phyloP scores from a whole-genome alignment of 1,140 invertebrate genomes.

The Ephestia elutella region DNA sequence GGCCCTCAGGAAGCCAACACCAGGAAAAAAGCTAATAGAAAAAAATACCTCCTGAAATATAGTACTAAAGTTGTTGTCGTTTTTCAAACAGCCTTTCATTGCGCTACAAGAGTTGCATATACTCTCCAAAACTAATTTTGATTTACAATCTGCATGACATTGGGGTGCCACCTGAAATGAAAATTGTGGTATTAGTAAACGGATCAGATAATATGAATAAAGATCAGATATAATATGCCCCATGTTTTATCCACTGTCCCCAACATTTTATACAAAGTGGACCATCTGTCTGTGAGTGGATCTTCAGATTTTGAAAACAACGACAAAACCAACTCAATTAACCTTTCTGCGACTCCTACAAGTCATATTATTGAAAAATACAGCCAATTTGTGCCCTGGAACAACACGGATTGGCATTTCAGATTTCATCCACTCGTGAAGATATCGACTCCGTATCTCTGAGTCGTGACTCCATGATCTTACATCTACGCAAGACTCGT shows the following conservation, averaged over 20 bases:
- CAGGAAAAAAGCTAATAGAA: too few relatives aligned
- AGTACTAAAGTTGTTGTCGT: slow-evolving; percentile 42
- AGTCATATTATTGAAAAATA: slow-evolving; percentile 44
- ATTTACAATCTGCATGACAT: slow-evolving; percentile 57
- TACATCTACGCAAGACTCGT: slow-evolving; percentile 52
- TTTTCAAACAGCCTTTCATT: slow-evolving; percentile 51
- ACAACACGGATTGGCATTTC: slow-evolving; percentile 57
- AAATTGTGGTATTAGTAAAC: too few relatives aligned
- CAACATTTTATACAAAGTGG: too few relatives aligned
- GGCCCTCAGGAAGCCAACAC: too few relatives aligned
- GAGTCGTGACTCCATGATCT: slow-evolving; percentile 65
- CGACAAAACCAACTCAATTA: too few relatives aligned
- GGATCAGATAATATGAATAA: too few relatives aligned
- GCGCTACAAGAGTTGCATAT: slow-evolving; percentile 52
- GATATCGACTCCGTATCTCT: slow-evolving; percentile 32
- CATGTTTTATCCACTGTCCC: too few relatives aligned
- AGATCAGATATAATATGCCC: too few relatives aligned
- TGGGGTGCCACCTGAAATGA: slow-evolving; percentile 37
- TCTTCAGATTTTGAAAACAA: too few relatives aligned
- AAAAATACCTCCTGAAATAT: slow-evolving; percentile 53
- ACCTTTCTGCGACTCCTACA: slow-evolving; percentile 39
- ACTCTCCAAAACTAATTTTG: slow-evolving; percentile 51
- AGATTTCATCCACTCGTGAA: slow-evolving; percentile 61
- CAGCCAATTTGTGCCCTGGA: slow-evolving; percentile 34
- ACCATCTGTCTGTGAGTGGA: too few relatives aligned